Base-by-base conservation (phyloP, 1,140 invertebrate species). In the Tenebrio molitor region DNA sequence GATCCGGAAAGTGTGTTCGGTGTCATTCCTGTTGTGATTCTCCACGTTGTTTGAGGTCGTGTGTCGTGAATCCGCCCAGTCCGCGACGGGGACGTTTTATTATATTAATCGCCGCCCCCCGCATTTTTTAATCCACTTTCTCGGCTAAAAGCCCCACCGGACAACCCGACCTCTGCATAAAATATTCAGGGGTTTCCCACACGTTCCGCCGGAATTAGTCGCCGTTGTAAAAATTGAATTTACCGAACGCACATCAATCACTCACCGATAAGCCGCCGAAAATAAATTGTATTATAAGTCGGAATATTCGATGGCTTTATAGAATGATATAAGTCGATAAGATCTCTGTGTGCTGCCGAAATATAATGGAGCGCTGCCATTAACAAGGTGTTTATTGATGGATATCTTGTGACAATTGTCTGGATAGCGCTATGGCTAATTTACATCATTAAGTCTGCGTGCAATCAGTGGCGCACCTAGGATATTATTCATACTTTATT, bases 361-460 rank as follows among this genome's bases (percentile, higher is more conserved):
- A 66, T 42, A 68, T 68, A 68, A 68, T 68, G 17, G 19, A 34
- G 8, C 12, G 44, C 1, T 53, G 33, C 34, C 53, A 63, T 70
- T 68, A 67, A 46, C 34, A 36, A 73, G 66, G 71, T 73, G 71
- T 73, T 73, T 69, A 62, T 69, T 63, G 71, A 73, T 73, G 71
- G 29, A 69, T 73, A 73, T 73, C 71, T 69, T 41, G 66, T 73
- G 66, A 69, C 71, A 73, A 73, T 73, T 69, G 53, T 41, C 64
- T 21, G 50, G 34, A 72, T 63, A 29, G 17, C 42, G 41, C 39
- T 58, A 68, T 41, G 29, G 71, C 39, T 58, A 72, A 72, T 72
- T 72, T 72, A 65, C 34, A 19, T 72, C 63, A 58, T 72, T 72
- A 71, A 29, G 19, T 14, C 44, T 50, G 44, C 44, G 44, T 58